These are phyloP conservation scores for Cremastobaeus sp. DNA, from an alignment of 2,888 invertebrate species.

Conservation along the genomic window DNA sequence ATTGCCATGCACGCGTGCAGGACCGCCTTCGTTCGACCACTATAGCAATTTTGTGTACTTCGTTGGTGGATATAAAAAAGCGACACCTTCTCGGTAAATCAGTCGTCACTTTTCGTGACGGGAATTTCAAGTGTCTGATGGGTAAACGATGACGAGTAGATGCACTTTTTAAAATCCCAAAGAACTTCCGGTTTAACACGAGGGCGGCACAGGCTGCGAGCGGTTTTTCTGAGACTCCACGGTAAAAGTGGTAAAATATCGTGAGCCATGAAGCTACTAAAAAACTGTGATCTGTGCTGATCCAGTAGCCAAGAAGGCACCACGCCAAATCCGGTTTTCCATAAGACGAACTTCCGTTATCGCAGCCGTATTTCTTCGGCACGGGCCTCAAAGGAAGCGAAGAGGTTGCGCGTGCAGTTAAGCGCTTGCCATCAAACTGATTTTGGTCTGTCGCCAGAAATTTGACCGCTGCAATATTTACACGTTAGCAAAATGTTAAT, in stretches of 20 bases:
- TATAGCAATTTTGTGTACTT: background rate
- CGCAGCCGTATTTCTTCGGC: slow-evolving; percentile 45
- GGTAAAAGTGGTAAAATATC: slow-evolving; percentile 35
- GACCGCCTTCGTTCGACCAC: slow-evolving; percentile 23
- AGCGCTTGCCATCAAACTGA: background rate
- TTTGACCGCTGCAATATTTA: slow-evolving; percentile 30
- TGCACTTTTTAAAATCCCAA: slow-evolving; percentile 50
- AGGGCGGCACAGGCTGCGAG: slow-evolving; percentile 12
- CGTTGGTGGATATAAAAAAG: slow-evolving; percentile 19
- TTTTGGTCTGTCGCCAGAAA: slow-evolving; percentile 30
- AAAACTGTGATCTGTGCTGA: slow-evolving; percentile 30
- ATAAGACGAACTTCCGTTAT: slow-evolving; percentile 53
- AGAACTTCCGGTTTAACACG: slow-evolving; percentile 46
- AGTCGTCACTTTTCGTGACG: slow-evolving; percentile 59
- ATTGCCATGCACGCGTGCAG: slow-evolving; percentile 38
- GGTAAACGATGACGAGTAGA: slow-evolving; percentile 72
- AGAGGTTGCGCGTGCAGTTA: slow-evolving; percentile 9
- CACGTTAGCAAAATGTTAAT: slow-evolving; percentile 22
- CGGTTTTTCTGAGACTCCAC: slow-evolving; percentile 8
- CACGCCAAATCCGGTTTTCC: slow-evolving; percentile 54
- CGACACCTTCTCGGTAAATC: slow-evolving; percentile 64
- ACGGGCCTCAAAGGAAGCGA: slow-evolving; percentile 21
- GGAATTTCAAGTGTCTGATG: slow-evolving; percentile 68
- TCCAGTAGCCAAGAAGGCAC: slow-evolving; percentile 37
- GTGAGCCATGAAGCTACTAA: slow-evolving; percentile 21